Evolutionary conservation across 1,140 invertebrate genomes (phyloP).

Genomic region (Holotrichia oblita): DNA sequence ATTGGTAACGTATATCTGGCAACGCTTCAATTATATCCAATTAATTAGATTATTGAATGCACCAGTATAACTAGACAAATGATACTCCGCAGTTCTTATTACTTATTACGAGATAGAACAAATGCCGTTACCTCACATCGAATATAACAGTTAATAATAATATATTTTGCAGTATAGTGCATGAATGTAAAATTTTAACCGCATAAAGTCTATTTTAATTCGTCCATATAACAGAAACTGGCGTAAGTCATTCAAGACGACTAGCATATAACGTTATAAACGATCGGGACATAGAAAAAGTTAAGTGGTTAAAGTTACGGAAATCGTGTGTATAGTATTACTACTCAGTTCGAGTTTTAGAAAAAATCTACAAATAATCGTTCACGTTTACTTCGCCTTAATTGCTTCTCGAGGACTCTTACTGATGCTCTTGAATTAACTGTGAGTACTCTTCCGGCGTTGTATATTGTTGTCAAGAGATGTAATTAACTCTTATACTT

Average conservation of each 20-base stretch:
- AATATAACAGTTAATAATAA: no score
- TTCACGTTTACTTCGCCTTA: neutral
- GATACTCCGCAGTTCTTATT: no score
- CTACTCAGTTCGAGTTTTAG: neutral
- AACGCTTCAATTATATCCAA: no score
- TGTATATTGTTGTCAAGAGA: neutral
- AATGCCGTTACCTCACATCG: no score
- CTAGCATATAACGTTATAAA: neutral
- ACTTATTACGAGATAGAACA: no score
- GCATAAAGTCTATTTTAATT: no score
- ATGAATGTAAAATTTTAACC: no score
- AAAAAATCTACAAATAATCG: conserved; percentile 13
- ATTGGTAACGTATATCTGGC: no score
- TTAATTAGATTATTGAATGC: no score
- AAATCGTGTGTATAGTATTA: neutral
- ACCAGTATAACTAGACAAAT: no score
- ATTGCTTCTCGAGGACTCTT: neutral
- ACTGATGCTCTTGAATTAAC: neutral
- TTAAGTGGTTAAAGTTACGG: neutral
- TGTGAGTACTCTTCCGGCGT: neutral
- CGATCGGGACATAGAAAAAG: neutral
- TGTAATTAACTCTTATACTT: neutral
- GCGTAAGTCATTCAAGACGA: neutral
- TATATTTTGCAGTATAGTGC: no score
- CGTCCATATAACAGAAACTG: neutral